phyloP scores from a whole-genome alignment of 2,797 vertebrate species.

The Mus caroli region DNA sequence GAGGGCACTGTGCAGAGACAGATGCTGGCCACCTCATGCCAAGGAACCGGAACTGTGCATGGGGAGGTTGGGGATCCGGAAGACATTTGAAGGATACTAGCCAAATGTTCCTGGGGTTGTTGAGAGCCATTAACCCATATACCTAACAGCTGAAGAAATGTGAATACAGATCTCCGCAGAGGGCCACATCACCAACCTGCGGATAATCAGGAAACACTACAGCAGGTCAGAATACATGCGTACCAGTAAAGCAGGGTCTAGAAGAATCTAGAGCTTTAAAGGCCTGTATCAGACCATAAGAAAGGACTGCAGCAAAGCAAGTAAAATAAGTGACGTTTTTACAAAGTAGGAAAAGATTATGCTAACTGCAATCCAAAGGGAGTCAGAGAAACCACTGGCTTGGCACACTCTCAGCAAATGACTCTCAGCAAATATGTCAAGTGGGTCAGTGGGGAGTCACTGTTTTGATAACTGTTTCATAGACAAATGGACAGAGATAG shows the following conservation, averaged over 20 bases:
- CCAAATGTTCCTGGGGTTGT: not conserved
- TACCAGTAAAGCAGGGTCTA: not conserved
- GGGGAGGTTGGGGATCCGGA: not conserved
- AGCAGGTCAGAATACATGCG: not conserved
- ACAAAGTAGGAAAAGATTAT: not conserved
- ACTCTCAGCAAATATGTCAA: not conserved
- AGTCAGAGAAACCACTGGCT: not conserved
- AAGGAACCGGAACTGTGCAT: not conserved
- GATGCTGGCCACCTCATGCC: not conserved
- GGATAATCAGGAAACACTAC: not conserved
- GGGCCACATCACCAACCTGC: not conserved
- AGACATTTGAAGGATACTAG: not conserved
- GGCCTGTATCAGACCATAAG: not conserved
- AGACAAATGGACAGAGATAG: not conserved
- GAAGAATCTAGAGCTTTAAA: not conserved
- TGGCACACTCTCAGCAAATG: not conserved
- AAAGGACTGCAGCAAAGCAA: not conserved
- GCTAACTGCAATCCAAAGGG: not conserved
- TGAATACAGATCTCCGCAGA: not conserved
- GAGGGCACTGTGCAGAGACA: no score
- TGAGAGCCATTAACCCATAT: not conserved
- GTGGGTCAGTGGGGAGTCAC: not conserved
- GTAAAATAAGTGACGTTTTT: not conserved
- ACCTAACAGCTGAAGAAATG: not conserved
- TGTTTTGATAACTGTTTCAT: not conserved